phyloP scores from a whole-genome alignment of 2,797 vertebrate genomes.

The Sebastes itinus region DNA sequence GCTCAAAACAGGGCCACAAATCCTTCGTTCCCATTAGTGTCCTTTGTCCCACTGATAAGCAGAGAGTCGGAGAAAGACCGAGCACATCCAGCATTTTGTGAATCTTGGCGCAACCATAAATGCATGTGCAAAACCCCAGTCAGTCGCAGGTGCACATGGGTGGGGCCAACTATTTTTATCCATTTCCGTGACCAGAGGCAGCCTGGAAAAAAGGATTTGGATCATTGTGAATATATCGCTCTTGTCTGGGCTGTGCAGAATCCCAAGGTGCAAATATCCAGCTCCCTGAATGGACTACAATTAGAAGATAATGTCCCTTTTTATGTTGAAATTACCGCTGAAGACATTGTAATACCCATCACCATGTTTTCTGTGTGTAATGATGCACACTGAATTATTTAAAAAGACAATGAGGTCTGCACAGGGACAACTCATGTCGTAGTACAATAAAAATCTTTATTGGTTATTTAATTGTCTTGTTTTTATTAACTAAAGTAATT shows the following conservation, averaged over 20 bases:
- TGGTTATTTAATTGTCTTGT: neutral
- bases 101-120: neutral
- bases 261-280: neutral
- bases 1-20: neutral
- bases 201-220: neutral
- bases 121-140: neutral
- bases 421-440: neutral
- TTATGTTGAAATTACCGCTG: constrained; percentile 1
- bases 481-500: constrained; percentile 5
- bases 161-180: constrained; percentile 4
- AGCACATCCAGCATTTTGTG: neutral
- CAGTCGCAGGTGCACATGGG: neutral
- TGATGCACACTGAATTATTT: neutral
- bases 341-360: neutral
- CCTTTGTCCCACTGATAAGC: neutral
- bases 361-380: neutral
- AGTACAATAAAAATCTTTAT: neutral
- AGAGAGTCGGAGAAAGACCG: neutral
- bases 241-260: neutral
- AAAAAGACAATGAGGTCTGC: neutral
- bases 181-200: neutral
- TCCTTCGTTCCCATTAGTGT: neutral
- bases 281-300: neutral
- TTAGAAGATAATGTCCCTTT: constrained; percentile 5
- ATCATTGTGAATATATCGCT: neutral